Base-by-base conservation (phyloP, 2,113 vertebrate genomes). In the Carassius carassius region DNA sequence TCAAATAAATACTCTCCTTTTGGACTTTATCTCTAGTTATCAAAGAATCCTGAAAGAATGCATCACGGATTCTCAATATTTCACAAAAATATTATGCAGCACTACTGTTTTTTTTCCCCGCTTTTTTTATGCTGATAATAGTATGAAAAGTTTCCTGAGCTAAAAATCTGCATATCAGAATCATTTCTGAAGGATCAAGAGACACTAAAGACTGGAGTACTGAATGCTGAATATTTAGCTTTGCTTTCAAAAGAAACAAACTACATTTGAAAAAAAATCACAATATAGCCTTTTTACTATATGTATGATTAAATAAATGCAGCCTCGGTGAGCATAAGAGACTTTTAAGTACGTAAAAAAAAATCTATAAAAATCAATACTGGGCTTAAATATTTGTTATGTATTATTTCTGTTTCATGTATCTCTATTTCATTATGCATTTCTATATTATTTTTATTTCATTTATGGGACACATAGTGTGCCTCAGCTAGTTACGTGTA, bases 401-500 rank as follows among this genome's bases (percentile, higher is more conserved):
- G 2, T 37, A 37, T 70, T 37, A 37, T 69, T 19, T 37, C 1
- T 37, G 10, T 21, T 19, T 21, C 5, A 73, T 79, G 84, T 62
- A 1, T 49, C 47, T 49, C 47, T 14, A 49, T 49, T 16, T 51
- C 4, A 51, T 51, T 14, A 51, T 51, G 49, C 14, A 51, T 51
- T 51, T 51, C 14, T 14, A 51, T 51, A 14, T 51, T 51, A 14
- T 51, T 51, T 51, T 1, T 14, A 16, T 51, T 51, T 51, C 78
- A 84, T 51, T 76, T 19, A 19, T 29, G n/a, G 23, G 19, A 76
- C 74, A 54, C 25, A 76, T 54, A 51, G 73, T 51, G 10, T 44
- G 37, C 19, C 11, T 72, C 13, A 29, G 44, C 88, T 87, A 86
- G 86, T 84, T 83, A 63, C 88, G 82, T 51, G 75, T 89, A 87